These are phyloP conservation scores for Bedellia somnulentella DNA, from an alignment of 2,888 invertebrate genomes.

Conservation along the genomic window DNA sequence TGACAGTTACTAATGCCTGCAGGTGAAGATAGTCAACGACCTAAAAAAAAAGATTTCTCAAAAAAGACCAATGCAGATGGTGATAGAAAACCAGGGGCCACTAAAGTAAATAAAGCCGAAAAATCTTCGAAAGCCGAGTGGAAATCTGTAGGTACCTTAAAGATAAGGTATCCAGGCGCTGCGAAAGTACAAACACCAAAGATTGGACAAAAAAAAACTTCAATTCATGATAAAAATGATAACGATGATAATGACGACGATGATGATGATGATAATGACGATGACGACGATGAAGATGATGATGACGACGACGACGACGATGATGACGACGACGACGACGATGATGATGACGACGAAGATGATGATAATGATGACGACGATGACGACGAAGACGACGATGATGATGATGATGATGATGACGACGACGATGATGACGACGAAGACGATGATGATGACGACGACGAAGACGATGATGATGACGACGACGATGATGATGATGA, in stretches of 20 bases:
- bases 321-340: constrained; percentile 26
- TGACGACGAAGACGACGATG: constrained; percentile 38
- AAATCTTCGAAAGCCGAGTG: constrained; percentile 11
- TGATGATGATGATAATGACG: constrained; percentile 49
- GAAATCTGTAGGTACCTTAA: constrained; percentile 21
- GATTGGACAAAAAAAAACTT: constrained; percentile 16
- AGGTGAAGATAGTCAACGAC: constrained; percentile 59
- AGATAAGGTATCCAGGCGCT: constrained; percentile 14
- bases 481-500: constrained; percentile 27
- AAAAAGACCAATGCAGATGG: constrained; percentile 56
- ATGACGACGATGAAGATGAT: constrained; percentile 30
- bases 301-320: constrained; percentile 27
- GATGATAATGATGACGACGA: constrained; percentile 35
- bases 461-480: constrained; percentile 25
- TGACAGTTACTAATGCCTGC: constrained; percentile 64
- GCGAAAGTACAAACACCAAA: constrained; percentile 14
- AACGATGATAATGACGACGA: constrained; percentile 42
- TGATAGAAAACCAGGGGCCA: constrained; percentile 38
- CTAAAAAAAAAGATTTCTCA: constrained; percentile 47
- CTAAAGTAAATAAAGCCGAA: constrained; percentile 12
- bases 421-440: constrained; percentile 49
- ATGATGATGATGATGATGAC: constrained; percentile 32
- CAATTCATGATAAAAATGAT: constrained; percentile 22
- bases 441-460: constrained; percentile 33
- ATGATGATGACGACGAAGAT: constrained; percentile 17